Base-by-base conservation (phyloP, 2,888 invertebrate genomes). In the Orthosia gracilis region DNA sequence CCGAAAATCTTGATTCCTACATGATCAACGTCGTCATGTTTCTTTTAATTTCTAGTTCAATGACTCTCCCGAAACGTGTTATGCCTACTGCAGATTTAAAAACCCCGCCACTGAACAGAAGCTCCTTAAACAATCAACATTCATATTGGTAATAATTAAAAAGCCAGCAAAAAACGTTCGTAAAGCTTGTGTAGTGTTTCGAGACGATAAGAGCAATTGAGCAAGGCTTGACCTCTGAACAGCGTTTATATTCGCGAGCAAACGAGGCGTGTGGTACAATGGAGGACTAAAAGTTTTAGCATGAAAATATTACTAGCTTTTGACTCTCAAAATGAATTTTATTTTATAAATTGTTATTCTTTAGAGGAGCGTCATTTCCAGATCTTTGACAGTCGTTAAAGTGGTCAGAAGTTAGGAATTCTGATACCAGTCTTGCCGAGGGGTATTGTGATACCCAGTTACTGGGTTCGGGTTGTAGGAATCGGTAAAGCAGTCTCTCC, bases 201-300 rank as follows among this genome's bases (percentile, higher is more conserved):
- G 58, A 72, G 62, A 69, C 68, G 79, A 73, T 81, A 81, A 85
- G 73, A 85, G 79, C 76, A 76, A 83, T 85, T 82, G 73, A 83
- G 70, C 21, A 52, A 57, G 18, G 64, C 82, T 85, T 85, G 77
- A 83, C 79, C 79, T 68, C 26, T 61, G 40, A 68, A 40, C 64
- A 78, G 65, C 31, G 21, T 73, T 85, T 85, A 82, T 82, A 79
- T 83, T 77, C 58, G 75, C 69, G 26, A 65, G 69, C 62, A 63
- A 71, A 70, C 50, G 61, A 71, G 57, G 47, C 58, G 17, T 52
- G 40, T 23, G 31, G 50, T 69, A 66, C 54, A 45, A 13, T 55
- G n/a, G n/a, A 15, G 31, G 15, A 21, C 15, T 45, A 52, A 64
- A 49, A 54, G 26, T 31, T 47, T 17, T 2, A 40, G 2, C 45